These are phyloP conservation scores for Choloepus didactylus DNA, from an alignment of 2,797 vertebrate genomes.

Conservation along the genomic window DNA sequence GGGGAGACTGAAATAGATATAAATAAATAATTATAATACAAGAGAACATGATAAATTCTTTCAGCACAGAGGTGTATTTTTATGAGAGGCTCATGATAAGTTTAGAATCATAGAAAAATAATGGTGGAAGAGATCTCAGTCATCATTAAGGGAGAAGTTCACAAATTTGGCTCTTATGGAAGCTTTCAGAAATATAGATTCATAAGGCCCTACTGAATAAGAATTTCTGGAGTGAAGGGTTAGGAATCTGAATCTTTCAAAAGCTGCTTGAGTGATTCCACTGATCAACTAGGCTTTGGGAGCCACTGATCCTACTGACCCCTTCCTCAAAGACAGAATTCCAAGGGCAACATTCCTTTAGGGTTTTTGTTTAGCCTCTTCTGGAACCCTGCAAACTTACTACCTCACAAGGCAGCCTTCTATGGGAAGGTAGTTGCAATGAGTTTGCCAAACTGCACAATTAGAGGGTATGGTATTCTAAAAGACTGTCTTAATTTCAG, in stretches of 20 bases:
- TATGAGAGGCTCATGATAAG: neutral
- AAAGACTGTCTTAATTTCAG: no score
- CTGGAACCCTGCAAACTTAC: neutral
- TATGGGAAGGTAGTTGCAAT: neutral
- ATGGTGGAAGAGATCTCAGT: neutral
- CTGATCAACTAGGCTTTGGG: neutral
- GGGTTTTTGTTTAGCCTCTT: neutral
- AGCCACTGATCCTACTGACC: neutral
- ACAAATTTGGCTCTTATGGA: neutral
- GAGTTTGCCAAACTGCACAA: no score
- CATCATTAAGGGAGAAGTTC: neutral
- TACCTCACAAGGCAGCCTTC: neutral
- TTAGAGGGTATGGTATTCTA: no score
- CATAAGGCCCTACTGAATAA: neutral
- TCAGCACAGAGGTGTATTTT: neutral
- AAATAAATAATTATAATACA: neutral
- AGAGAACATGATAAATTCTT: neutral
- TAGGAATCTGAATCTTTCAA: neutral
- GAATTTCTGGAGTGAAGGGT: neutral
- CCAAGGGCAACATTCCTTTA: neutral
- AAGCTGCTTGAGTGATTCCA: neutral
- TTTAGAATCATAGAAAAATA: neutral
- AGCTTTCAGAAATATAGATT: conserved; percentile 34
- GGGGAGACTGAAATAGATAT: neutral
- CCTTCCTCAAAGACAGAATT: neutral